Evolutionary conservation across 2,797 vertebrate species (phyloP).

Genomic region (Gallinago solitaria): DNA sequence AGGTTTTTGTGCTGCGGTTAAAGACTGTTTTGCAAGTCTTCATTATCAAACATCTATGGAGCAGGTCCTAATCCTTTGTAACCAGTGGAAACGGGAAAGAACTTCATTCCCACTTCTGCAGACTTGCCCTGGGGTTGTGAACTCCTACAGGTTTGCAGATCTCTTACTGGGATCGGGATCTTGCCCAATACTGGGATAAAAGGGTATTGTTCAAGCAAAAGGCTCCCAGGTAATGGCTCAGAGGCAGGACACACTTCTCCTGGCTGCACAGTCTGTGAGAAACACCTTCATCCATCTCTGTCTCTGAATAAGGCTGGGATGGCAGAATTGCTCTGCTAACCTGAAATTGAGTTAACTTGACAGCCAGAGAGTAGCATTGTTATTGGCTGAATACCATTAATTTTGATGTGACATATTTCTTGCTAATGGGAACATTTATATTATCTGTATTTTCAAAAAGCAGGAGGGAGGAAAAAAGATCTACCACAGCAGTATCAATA

Average conservation of each 20-base stretch:
- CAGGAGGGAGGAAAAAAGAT: not conserved
- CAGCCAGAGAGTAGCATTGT: conserved; percentile 31
- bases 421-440: conserved; percentile 73
- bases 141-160: not conserved
- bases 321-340: conserved; percentile 65
- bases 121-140: not conserved
- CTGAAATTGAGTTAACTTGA: conserved; percentile 63
- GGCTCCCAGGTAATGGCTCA: not conserved
- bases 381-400: conserved; percentile 63
- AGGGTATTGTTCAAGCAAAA: not conserved
- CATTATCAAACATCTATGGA: not conserved
- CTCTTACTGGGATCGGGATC: not conserved
- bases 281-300: conserved; percentile 61
- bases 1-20: not conserved
- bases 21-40: not conserved
- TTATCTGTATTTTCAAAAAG: conserved; percentile 52
- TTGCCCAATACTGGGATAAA: not conserved
- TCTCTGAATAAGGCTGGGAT: conserved; percentile 15
- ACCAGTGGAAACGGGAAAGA: not conserved
- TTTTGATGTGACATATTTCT: conserved; percentile 73
- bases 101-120: not conserved
- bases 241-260: not conserved
- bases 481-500: conserved; percentile 41
- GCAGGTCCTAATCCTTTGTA: not conserved
- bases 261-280: not conserved